Base-by-base conservation (phyloP, 2,888 invertebrate genomes). In the Heliconius ethilla region DNA sequence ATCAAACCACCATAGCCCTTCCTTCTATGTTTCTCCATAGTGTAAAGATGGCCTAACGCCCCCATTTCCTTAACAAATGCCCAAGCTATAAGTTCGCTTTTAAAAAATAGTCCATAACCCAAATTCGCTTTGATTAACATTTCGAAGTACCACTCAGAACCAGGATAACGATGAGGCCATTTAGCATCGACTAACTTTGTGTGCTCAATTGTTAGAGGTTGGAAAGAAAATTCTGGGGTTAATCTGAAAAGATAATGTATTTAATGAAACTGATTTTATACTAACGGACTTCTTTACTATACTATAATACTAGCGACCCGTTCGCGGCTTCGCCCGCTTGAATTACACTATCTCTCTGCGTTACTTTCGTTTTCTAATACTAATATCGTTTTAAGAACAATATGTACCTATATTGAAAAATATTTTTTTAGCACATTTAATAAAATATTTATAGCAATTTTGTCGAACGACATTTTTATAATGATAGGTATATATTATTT, bases 1-100 rank as follows among this genome's bases (percentile, higher is more conserved):
- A 90, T 79, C 33, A 89, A 66, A 72, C 87, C 87, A 0, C 86
- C 91, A 67, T 89, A 91, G 0, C 91, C 91, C 77, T 88, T 88
- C 27, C 85, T 85, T 79, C 92, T 89, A 4, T 90, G 84, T 3
- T 85, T 82, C 79, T 89, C 87, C 33, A 90, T 25, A 1, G 90
- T 91, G 65, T 86, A 91, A 15, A 91, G 79, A 78, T 92, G 91
- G 0, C 86, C 83, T 1, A 91, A 81, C 3, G 86, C 85, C 1
- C 92, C 92, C 69, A 82, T 84, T 83, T 91, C 90, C 37, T 87
- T 89, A 13, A 90, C 81, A 15, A 88, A 84, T 0, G 87, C 84
- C 91, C 91, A 92, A 2, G 89, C 82, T 11, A 88, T 74, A 6
- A 90, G 81, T 3, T 81, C 82, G 5, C 85, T 74, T 25, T 87